Evolutionary conservation across 2,888 invertebrate species (phyloP), one percentile per base, ranked within the genome.

Genomic region (Apodemia hepburni): DNA sequence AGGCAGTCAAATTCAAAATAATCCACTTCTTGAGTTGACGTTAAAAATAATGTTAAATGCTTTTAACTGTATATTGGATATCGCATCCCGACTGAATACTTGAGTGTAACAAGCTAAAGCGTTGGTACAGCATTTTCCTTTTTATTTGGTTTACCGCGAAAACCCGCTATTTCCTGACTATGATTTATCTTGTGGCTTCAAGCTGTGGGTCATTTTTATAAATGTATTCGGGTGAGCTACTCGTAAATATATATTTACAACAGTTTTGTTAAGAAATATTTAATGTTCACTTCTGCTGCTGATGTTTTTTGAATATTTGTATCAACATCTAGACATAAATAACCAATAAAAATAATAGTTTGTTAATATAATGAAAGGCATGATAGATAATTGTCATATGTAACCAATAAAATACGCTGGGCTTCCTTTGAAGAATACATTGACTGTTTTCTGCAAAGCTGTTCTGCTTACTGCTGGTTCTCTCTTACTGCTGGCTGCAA

Each of bases 171-270:
- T 86, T 75, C 82, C 82, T 84, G 85, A 85, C 88, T 87, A 88
- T 90, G 89, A 90, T 90, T 89, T 90, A 90, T 89, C 80, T 85
- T 71, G 82, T 83, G 81, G 83, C 77, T 79, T 80, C 81, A 81
- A 83, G 84, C 85, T 81, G 81, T 78, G 88, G 89, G 89, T 90
- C 90, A 87, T 85, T 88, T 88, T 88, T 87, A 89, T 89, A 89
- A 88, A 90, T 88, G 85, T 87, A 84, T 88, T 87, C 80, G 82
- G 86, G 82, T 77, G 84, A 85, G 17, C 58, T 33, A 58, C 58
- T 42, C 42, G 42, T 42, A 42, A 42, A 42, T 42, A 15, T 42
- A 42, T 42, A 42, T 42, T 42, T 42, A 42, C 42, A 42, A 42
- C 42, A 15, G 42, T 42, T 42, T 42, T 38, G 42, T 42, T 42